Percentiles rank a stretch among this genome's conserved stretches.
Evolutionary conservation across 2,888 invertebrate species (phyloP).

Genomic region (Archaeoteleia sp.): DNA sequence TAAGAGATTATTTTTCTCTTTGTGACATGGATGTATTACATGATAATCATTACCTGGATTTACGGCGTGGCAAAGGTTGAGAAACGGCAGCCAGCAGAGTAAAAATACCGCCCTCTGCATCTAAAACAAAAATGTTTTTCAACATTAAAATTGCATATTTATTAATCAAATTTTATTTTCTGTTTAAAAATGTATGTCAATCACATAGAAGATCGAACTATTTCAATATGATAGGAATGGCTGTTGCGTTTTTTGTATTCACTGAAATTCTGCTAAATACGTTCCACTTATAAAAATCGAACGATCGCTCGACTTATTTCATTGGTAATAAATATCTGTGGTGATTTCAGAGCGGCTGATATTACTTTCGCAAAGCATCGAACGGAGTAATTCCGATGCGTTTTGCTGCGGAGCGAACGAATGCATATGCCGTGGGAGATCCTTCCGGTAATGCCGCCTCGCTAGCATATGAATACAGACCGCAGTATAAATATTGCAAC

Average conservation of each 20-base stretch:
- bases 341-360: constrained; percentile 28
- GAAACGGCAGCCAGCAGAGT: constrained; percentile 73
- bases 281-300: constrained; percentile 21
- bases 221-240: too few relatives aligned
- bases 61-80: constrained; percentile 73
- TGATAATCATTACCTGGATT: constrained; percentile 72
- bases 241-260: too few relatives aligned
- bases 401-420: constrained; percentile 9
- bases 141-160: too few relatives aligned
- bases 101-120: constrained; percentile 74
- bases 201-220: too few relatives aligned
- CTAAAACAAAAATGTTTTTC: constrained; percentile 62
- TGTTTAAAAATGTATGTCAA: too few relatives aligned
- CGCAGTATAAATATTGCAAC: constrained; percentile 33
- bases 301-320: constrained; percentile 24
- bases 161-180: too few relatives aligned
- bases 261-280: too few relatives aligned
- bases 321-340: constrained; percentile 34
- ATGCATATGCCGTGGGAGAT: constrained; percentile 31
- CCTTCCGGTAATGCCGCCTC: constrained; percentile 30
- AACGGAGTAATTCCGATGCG: constrained; percentile 23
- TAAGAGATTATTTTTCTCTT: too few relatives aligned
- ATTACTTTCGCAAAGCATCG: constrained; percentile 25
- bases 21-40: too few relatives aligned
- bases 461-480: constrained; percentile 26